Base-by-base conservation (phyloP, 2,113 vertebrate species). In the Chunga burmeisteri region DNA sequence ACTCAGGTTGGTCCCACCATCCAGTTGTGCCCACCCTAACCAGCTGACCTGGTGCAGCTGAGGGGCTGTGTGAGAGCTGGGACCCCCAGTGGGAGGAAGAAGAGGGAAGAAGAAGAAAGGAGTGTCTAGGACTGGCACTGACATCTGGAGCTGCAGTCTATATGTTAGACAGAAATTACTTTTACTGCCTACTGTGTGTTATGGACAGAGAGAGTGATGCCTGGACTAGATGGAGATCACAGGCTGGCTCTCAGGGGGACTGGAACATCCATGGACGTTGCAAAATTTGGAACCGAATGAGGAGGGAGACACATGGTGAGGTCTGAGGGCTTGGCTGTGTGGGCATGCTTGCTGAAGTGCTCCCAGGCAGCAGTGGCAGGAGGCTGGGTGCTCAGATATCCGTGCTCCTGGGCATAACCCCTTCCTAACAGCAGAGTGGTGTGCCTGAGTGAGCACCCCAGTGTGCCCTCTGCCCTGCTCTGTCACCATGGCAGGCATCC, bases 401-500 rank as follows among this genome's bases (percentile, higher is more conserved):
- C 4, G 3, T 4, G 16, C 17, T 61, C 12, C 27, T 11, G 23
- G 38, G 50, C 16, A 17, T 14, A 29, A 34, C 3, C 29, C 16
- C n/a, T 44, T 80, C 52, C 14, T 25, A 49, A 11, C 29, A 30
- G 14, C 2, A 13, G 34, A 11, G 26, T 1, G 3, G 11, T 2
- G 2, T 52, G 36, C 22, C 13, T 10, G n/a, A 17, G 8, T 0
- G 0, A 63, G 3, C 34, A 21, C n/a, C 22, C 2, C 0, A 17
- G n/a, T 7, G 14, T 44, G 21, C 27, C 26, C 21, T 34, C 58
- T 52, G n/a, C 22, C 10, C 30, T 50, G 32, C 5, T 5, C 46
- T 0, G 0, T 59, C n/a, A 18, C 38, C 4, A 2, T 0, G 1
- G 40, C 38, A 38, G 56, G 32, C 1, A 0, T 5, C 23, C 1